Conservation (phyloP, 2,113 vertebrate genomes). For the Poeciliopsis occidentalis region DNA sequence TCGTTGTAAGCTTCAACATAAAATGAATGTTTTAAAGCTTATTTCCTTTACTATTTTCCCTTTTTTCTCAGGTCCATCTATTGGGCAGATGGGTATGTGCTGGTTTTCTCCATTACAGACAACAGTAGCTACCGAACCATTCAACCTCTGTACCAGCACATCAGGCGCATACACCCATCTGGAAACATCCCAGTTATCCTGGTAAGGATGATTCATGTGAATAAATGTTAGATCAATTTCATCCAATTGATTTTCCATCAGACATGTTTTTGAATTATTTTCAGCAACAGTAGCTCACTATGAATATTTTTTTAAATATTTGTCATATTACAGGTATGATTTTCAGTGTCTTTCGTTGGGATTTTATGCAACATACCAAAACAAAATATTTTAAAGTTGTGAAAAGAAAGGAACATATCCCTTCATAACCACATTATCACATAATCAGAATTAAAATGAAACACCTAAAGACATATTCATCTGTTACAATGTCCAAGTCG, state of each 20-base stretch:
- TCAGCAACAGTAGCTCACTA: too few species aligned
- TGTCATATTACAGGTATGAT: too few species aligned
- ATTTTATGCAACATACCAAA: too few species aligned
- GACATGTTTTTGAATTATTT: background rate
- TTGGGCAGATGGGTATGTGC: constrained; percentile 93
- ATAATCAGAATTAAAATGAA: too few species aligned
- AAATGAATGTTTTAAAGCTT: background rate
- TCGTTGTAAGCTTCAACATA: background rate
- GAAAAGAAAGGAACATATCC: too few species aligned
- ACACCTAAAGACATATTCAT: background rate
- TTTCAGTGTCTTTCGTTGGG: too few species aligned
- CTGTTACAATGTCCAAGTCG: too few species aligned
- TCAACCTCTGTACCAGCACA: constrained; percentile 89
- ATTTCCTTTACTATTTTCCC: background rate
- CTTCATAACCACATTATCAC: too few species aligned
- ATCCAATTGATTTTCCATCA: too few species aligned
- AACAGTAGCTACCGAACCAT: constrained; percentile 86
- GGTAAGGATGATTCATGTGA: constrained; percentile 29
- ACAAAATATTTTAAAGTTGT: too few species aligned
- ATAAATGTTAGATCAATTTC: background rate
- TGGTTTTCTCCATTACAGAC: constrained; percentile 93
- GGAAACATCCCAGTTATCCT: constrained; percentile 90
- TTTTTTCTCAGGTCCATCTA: constrained; percentile 86
- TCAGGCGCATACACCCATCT: constrained; percentile 89
- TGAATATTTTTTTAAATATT: too few species aligned